These are phyloP conservation scores for Macaria liturata DNA, from an alignment of 2,888 invertebrate species.

Conservation along the genomic window DNA sequence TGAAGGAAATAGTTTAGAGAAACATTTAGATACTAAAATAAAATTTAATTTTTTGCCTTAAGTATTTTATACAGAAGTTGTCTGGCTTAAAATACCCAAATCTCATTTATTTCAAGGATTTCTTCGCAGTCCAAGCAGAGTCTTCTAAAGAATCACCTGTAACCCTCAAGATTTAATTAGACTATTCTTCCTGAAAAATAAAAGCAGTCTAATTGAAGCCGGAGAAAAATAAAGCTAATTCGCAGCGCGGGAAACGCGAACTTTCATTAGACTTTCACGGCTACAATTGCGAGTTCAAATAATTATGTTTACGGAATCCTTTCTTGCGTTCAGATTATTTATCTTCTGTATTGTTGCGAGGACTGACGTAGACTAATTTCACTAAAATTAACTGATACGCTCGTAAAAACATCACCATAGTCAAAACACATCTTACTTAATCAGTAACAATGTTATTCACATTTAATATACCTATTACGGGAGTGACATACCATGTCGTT, in stretches of 20 bases:
- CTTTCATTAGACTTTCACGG: slow-evolving; percentile 77
- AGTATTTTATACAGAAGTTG: too few relatives aligned
- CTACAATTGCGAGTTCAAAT: slow-evolving; percentile 80
- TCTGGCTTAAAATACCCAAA: too few relatives aligned
- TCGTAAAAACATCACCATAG: too few relatives aligned
- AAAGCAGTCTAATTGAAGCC: slow-evolving; percentile 67
- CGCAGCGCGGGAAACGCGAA: slow-evolving; percentile 62
- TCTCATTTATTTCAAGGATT: too few relatives aligned
- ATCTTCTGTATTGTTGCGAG: slow-evolving; percentile 78
- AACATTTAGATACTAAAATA: too few relatives aligned
- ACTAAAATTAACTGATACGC: slow-evolving; percentile 54
- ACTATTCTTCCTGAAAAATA: slow-evolving; percentile 64
- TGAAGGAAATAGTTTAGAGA: too few relatives aligned
- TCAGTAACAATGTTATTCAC: slow-evolving; percentile 78
- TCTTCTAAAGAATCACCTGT: slow-evolving; percentile 45
- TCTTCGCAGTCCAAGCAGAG: slow-evolving; percentile 14
- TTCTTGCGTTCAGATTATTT: slow-evolving; percentile 81
- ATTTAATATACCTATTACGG: slow-evolving; percentile 56
- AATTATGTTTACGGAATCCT: slow-evolving; percentile 82
- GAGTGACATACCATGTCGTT: too few relatives aligned
- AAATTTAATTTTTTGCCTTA: too few relatives aligned
- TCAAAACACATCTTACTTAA: slow-evolving; percentile 72
- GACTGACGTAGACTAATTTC: slow-evolving; percentile 81
- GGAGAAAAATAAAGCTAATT: slow-evolving; percentile 70
- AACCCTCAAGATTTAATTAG: slow-evolving; percentile 67